Evolutionary conservation across 2,797 vertebrate species (phyloP), one percentile per base, ranked within the genome.

Genomic region (Arctocebus calabarensis): DNA sequence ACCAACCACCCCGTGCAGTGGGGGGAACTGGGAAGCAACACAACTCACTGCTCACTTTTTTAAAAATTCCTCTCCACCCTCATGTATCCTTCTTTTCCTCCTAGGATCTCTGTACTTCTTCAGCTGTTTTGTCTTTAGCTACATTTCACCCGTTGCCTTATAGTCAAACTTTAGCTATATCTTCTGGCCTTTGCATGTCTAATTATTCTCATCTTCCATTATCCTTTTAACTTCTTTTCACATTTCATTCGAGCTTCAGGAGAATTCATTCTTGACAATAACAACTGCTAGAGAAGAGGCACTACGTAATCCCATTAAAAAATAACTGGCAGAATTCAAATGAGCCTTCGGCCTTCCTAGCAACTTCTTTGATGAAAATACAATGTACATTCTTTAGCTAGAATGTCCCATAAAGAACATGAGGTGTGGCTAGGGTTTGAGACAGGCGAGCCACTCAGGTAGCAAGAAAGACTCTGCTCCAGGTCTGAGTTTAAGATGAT

Each of bases 331-430:
- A 93, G 57, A 85, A 73, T 3, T 91, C 62, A 85, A 88, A 73
- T 14, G 22, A 86, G 45, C 43, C 75, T 52, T 70, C 34, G 48
- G 71, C 59, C 89, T 79, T 74, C 79, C 48, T 70, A 32, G 22
- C 43, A 59, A 88, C 32, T 73, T 86, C 43, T 95, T 86, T 85
- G 79, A 91, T 85, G 64, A 93, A 90, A 92, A 71, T 16, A 79
- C 37, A 90, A 77, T 61, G 20, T 45, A 84, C 83, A 78, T 37
- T n/a, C 20, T 91, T 91, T 48, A 62, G 74, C 66, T 86, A 86
- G 84, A 64, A 96, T 91, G 71, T 59, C 12, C 12, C 34, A 37
- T 6, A 57, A 79, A 96, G 70, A 86, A 40, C 59, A 83, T 10
- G 17, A 85, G n/a, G 14, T 85, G 37, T 83, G 70, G 40, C 64